phyloP scores from a whole-genome alignment of 2,888 invertebrate genomes.

The Sarcophaga rosellei region DNA sequence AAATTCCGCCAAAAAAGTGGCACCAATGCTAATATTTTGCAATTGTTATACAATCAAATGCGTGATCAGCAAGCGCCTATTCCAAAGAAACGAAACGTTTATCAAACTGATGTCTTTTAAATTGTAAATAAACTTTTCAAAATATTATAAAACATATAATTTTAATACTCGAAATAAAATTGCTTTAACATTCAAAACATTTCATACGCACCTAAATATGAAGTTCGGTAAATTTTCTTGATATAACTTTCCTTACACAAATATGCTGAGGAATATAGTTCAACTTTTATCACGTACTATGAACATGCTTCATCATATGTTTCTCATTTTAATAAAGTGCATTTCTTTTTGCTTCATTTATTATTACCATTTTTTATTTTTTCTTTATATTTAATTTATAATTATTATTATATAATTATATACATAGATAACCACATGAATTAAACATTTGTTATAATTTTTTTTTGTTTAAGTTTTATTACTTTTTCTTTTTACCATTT shows the following conservation, averaged over 20 bases:
- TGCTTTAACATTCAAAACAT: background rate
- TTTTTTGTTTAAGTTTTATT: constrained; percentile 24
- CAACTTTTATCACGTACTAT: no score
- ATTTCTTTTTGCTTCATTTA: constrained; percentile 20
- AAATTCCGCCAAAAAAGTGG: constrained; percentile 78
- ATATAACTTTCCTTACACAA: no score
- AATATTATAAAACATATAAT: no score
- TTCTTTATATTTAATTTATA: constrained; percentile 74
- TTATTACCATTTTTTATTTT: constrained; percentile 44
- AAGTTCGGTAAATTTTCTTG: no score
- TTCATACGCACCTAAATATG: background rate
- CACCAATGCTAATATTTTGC: constrained; percentile 74
- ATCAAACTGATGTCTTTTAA: constrained; percentile 81
- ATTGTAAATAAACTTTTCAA: background rate
- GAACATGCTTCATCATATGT: background rate
- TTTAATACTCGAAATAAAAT: background rate
- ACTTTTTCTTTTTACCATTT: constrained; percentile 36
- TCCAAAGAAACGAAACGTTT: constrained; percentile 80
- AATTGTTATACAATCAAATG: constrained; percentile 74
- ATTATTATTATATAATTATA: constrained; percentile 79
- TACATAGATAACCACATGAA: constrained; percentile 80
- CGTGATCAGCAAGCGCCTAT: constrained; percentile 75
- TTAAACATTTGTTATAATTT: constrained; percentile 63
- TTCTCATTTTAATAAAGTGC: background rate
- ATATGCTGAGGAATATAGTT: no score